Base-by-base conservation (phyloP, 2,888 invertebrate genomes). In the Lordiphosa fenestrarum region DNA sequence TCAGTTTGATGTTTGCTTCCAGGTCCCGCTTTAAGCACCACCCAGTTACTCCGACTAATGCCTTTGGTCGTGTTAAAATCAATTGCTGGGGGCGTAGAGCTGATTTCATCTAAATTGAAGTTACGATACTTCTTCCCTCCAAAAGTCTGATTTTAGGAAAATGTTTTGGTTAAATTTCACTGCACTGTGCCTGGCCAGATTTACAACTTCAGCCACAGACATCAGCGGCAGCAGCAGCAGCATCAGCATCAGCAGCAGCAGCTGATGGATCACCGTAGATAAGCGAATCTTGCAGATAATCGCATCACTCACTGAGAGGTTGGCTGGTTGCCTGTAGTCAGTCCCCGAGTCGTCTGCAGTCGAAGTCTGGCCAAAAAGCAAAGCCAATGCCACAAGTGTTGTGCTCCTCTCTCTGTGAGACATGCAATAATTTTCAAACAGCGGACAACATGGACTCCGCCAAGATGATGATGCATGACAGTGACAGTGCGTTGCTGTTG, bases 221-320 rank as follows among this genome's bases (percentile, higher is more conserved):
- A 47, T 33, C 35, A 36, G 47, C 47, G n/a, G 33, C n/a, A 21
- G 10, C 36, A 36, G 33, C n/a, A 21, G 10, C 36, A 36, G 6
- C 25, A 25, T 38, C 19, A 38, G 55, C 54, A 33, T 53, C 36
- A 50, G 69, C 73, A 69, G 70, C 69, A 72, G 63, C 75, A 69
- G 71, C 85, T 85, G 85, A 85, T 85, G 87, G 85, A 85, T 85
- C 85, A 86, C 85, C 85, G 85, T 85, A 87, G 85, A 85, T 85
- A 85, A 87, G 87, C 83, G 86, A 85, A 84, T 86, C 86, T 86
- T 70, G 83, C 85, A 81, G 73, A 84, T 85, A 85, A 85, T 85
- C 85, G 86, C 85, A 87, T 85, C 85, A 85, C 85, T 84, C 87
- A 81, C 80, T 81, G 86, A 65, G 56, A 63, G 62, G 67, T 49